A percentile compares a stretch with the other conserved stretches of the same genome.
phyloP scores from a whole-genome alignment of 2,797 vertebrate species.

The Cryptoprocta ferox region DNA sequence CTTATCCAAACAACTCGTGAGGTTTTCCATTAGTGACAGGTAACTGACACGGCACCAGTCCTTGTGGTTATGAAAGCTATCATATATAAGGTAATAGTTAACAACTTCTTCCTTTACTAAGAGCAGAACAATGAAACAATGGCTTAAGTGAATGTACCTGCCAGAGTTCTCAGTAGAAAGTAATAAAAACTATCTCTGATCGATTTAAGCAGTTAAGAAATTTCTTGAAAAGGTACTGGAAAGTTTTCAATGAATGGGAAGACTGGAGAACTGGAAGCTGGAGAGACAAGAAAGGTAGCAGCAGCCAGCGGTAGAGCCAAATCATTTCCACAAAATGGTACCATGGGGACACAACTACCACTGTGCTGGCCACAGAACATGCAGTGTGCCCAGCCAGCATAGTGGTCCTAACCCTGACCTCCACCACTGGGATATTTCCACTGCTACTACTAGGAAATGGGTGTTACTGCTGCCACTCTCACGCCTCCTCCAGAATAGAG shows the following conservation, averaged over 20 bases:
- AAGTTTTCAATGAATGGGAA: background rate
- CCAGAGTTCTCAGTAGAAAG: background rate
- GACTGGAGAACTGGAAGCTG: background rate
- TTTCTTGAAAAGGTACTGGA: background rate
- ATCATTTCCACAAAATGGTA: background rate
- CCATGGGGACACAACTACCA: background rate
- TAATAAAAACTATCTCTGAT: background rate
- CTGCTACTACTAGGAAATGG: background rate
- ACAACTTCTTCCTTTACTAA: background rate
- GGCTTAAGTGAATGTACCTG: background rate
- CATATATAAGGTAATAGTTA: background rate
- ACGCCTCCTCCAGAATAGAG: background rate
- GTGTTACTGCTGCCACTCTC: background rate
- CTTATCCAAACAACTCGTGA: background rate
- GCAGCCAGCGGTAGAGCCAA: background rate
- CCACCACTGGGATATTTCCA: too few species aligned
- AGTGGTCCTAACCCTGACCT: background rate
- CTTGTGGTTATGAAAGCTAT: background rate
- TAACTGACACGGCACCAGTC: background rate
- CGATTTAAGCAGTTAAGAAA: background rate
- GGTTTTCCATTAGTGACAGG: background rate
- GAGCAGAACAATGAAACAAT: background rate
- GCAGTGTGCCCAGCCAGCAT: fast-evolving
- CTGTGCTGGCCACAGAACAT: background rate
- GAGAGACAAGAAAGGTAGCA: background rate